Percentiles rank a stretch among this genome's conserved stretches.
Evolutionary conservation across 2,888 invertebrate species (phyloP).

Genomic region (Tipula confusa): DNA sequence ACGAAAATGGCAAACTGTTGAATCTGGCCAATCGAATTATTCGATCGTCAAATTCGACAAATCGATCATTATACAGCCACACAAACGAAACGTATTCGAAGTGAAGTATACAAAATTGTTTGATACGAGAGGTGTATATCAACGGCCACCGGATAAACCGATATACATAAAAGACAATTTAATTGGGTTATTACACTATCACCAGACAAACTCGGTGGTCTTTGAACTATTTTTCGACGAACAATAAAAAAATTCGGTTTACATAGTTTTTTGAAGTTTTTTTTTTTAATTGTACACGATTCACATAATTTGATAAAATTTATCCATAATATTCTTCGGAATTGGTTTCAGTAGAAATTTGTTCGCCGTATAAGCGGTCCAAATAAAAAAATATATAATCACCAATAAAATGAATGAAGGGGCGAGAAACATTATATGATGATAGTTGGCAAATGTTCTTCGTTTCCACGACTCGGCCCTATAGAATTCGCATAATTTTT

Average conservation of each 20-base stretch:
- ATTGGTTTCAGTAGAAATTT: background rate
- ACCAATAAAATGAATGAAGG: background rate
- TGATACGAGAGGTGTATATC: background rate
- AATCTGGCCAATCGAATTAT: background rate
- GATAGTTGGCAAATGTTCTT: background rate
- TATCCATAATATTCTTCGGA: background rate
- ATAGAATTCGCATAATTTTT: background rate
- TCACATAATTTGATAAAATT: constrained; percentile 3
- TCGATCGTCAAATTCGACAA: background rate
- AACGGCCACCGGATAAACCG: background rate
- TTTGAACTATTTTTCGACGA: background rate
- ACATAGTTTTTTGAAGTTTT: background rate
- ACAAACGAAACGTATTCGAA: background rate
- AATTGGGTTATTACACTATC: background rate
- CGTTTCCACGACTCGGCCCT: background rate
- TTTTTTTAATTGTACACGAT: background rate
- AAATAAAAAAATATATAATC: constrained; percentile 17
- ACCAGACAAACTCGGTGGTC: background rate
- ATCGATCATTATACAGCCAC: background rate
- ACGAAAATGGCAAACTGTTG: background rate
- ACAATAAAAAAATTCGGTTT: background rate
- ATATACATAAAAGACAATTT: background rate
- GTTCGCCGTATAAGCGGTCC: background rate
- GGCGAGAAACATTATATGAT: background rate
- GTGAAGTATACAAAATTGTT: background rate